Evolutionary conservation across 2,888 invertebrate genomes (phyloP), one percentile per base, ranked within the genome.

Genomic region (Drosophila basisetae): DNA sequence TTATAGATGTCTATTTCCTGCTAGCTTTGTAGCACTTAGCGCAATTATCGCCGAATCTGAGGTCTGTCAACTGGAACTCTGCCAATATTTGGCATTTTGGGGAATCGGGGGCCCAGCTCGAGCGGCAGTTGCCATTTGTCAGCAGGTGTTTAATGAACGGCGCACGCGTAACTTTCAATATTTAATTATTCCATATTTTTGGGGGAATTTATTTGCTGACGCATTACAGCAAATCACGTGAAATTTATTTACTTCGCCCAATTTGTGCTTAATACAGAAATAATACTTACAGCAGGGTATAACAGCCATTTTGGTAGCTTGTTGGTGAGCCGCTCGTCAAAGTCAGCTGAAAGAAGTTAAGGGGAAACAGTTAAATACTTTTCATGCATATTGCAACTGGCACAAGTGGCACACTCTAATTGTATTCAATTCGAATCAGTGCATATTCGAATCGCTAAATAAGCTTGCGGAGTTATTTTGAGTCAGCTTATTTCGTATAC

Each of bases 271-370:
- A 43, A 50, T 35, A 49, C 31, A 64, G 54, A 55, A 52, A 56
- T 50, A 30, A 28, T 78, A 85, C 85, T 85, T 84, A 85, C 85
- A 84, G 70, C 80, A 76, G 52, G 85, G 85, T 28, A 85, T 76
- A 75, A 90, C 88, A 77, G 85, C 85, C 85, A 85, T 85, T 73
- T 81, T 73, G 75, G 50, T 69, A 68, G 75, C 41, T 78, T 66
- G 63, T 60, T 35, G 41, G 16, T 28, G 47, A 39, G 73, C 53
- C 66, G 28, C 67, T 61, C 53, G 60, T 60, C 64, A 72, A 35
- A 47, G 31, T 73, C 59, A 77, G 73, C 78, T 79, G 79, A 55
- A 79, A 73, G 41, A 50, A 28, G 30, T 68, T 62, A 66, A 72
- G 56, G 60, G 65, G 68, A 73, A 79, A 70, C 60, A 49, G 53